Evolutionary conservation across 2,113 vertebrate genomes (phyloP).

Genomic region (Coreoperca whiteheadi): DNA sequence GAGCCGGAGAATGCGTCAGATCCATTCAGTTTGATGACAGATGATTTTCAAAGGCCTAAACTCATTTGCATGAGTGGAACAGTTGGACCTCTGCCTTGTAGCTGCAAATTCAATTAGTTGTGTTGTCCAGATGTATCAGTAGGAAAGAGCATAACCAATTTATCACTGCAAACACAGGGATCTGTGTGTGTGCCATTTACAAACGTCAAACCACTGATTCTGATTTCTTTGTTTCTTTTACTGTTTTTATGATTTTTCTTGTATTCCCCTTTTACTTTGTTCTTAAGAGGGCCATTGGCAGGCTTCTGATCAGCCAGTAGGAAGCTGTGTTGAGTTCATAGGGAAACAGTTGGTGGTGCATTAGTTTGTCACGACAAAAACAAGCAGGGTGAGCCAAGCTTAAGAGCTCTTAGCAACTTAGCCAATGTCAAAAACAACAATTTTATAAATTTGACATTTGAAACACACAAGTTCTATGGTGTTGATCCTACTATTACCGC

Average conservation of each 20-base stretch:
- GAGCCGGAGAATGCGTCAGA: conserved; percentile 18
- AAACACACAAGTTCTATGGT: no score
- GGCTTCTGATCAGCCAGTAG: neutral
- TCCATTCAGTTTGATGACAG: conserved; percentile 13
- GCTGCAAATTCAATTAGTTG: conserved; percentile 40
- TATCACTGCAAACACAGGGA: neutral
- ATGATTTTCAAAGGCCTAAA: conserved; percentile 25
- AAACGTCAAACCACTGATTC: neutral
- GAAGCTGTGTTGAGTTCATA: no score
- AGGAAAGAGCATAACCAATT: conserved; percentile 6
- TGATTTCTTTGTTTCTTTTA: no score
- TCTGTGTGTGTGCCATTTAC: neutral
- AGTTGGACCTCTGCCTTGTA: conserved; percentile 42
- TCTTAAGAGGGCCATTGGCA: neutral
- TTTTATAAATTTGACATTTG: no score
- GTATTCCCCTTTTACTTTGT: neutral
- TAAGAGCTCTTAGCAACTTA: no score
- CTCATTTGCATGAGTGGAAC: conserved; percentile 36
- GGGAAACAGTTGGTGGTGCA: no score
- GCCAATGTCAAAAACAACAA: no score
- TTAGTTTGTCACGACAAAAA: no score
- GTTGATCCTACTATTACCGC: no score
- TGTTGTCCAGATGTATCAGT: conserved; percentile 18
- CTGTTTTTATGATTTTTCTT: neutral
- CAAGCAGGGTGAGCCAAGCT: no score